Conservation (phyloP, 1,140 invertebrate species). For the Drosophila ironensis region DNA sequence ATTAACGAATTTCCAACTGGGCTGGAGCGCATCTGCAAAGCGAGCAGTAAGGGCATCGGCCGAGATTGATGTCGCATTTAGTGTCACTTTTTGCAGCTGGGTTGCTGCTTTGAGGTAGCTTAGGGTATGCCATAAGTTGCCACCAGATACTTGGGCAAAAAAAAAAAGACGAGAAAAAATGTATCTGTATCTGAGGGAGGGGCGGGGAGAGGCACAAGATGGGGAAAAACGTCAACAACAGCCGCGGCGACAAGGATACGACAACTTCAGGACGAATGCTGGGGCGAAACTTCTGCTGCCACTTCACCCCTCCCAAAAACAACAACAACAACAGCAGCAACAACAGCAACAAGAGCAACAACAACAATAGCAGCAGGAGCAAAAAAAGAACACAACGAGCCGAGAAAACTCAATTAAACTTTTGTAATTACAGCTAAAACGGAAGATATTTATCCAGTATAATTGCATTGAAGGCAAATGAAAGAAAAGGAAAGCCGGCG, state of each 20-base stretch:
- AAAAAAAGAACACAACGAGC: constrained; percentile 66
- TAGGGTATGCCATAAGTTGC: too few species aligned
- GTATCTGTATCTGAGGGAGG: background rate
- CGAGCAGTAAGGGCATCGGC: too few species aligned
- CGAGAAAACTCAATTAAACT: constrained; percentile 82
- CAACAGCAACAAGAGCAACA: background rate
- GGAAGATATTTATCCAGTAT: constrained; percentile 82
- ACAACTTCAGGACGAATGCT: constrained; percentile 63
- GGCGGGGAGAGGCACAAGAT: background rate
- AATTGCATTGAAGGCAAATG: constrained; percentile 82
- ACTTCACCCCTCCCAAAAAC: constrained; percentile 11
- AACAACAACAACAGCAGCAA: constrained; percentile 22
- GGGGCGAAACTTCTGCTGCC: constrained; percentile 57
- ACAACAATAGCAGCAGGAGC: constrained; percentile 16
- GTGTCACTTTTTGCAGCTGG: too few species aligned
- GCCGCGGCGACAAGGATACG: constrained; percentile 45
- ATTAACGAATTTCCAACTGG: too few species aligned
- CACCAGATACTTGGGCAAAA: constrained; percentile 1
- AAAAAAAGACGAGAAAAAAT: background rate
- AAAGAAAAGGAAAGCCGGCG: constrained; percentile 59
- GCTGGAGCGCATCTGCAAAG: too few species aligned
- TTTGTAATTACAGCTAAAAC: constrained; percentile 82
- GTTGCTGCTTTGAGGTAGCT: too few species aligned
- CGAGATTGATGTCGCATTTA: too few species aligned
- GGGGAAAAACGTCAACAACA: constrained; percentile 58